Evolutionary conservation across 2,113 vertebrate genomes (phyloP).

Genomic region (Oryzias javanicus): DNA sequence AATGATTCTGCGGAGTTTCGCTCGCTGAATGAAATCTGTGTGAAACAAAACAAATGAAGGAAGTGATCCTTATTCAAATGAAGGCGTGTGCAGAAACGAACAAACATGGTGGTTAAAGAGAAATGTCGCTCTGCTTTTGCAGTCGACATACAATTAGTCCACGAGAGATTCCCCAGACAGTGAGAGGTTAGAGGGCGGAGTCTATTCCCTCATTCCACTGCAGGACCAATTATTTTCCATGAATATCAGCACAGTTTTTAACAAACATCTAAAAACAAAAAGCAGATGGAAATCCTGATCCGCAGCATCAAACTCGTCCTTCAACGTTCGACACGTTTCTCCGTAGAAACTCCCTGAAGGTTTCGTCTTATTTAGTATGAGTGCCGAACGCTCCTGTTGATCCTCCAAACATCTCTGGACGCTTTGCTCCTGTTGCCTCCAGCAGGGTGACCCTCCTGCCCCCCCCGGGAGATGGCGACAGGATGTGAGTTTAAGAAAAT

Average conservation of each 20-base stretch:
- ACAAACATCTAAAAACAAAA: conserved; percentile 11
- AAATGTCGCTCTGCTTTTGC: conserved; percentile 13
- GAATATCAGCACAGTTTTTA: conserved; percentile 11
- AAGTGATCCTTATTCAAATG: conserved; percentile 14
- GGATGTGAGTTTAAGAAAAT: conserved; percentile 16
- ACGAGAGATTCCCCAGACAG: conserved; percentile 10
- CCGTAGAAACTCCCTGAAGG: too few species aligned
- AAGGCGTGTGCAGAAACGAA: neutral
- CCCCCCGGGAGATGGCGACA: conserved; percentile 8
- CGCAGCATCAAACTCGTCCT: neutral
- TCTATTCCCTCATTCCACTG: conserved; percentile 5
- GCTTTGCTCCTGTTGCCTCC: conserved; percentile 32
- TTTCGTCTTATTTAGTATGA: neutral
- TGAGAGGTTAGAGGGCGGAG: conserved; percentile 4
- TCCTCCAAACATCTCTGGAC: conserved; percentile 12
- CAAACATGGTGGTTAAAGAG: conserved; percentile 3
- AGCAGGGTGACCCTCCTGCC: conserved; percentile 35
- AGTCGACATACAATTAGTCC: conserved; percentile 13
- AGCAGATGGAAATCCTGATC: neutral
- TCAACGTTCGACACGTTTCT: neutral
- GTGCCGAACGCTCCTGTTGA: neutral
- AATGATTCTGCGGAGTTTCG: too few species aligned
- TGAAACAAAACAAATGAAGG: conserved; percentile 4
- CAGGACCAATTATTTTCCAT: conserved; percentile 8
- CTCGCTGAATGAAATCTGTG: neutral